Conservation (phyloP, 2,888 invertebrate species). For the Danaus chrysippus region DNA sequence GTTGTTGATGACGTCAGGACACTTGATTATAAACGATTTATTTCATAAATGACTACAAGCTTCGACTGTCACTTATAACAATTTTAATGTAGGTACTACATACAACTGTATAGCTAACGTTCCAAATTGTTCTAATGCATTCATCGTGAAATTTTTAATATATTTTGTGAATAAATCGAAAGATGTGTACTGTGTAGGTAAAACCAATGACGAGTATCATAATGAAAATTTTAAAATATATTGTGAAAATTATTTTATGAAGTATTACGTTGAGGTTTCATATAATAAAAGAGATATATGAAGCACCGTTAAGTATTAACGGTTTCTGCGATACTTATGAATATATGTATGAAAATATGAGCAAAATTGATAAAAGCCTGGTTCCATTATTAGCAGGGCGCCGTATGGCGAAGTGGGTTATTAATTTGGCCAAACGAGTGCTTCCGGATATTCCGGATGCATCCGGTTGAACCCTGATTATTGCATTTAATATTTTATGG, state of each 20-base stretch:
- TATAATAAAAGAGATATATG: slow-evolving; percentile 11
- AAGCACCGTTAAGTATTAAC: slow-evolving; percentile 21
- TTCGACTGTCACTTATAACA: slow-evolving; percentile 31
- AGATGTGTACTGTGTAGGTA: too few species aligned
- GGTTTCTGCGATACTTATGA: slow-evolving; percentile 16
- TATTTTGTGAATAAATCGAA: too few species aligned
- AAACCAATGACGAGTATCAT: too few species aligned
- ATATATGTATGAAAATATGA: slow-evolving; percentile 26
- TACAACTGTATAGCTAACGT: neutral
- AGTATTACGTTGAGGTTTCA: neutral
- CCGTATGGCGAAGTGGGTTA: slow-evolving; percentile 56
- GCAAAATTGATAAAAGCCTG: slow-evolving; percentile 29
- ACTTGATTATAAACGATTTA: slow-evolving; percentile 77
- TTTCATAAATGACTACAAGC: slow-evolving; percentile 51
- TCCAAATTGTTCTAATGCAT: neutral
- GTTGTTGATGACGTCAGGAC: slow-evolving; percentile 75
- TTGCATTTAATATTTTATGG: neutral
- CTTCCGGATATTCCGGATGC: slow-evolving; percentile 48
- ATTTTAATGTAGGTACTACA: slow-evolving; percentile 12
- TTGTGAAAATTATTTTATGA: neutral
- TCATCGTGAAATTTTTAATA: too few species aligned
- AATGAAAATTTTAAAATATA: neutral
- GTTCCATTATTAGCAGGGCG: slow-evolving; percentile 35
- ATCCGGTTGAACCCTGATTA: slow-evolving; percentile 32
- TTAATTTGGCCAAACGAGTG: slow-evolving; percentile 60